A percentile compares a stretch with the other conserved stretches of the same genome.
These are phyloP conservation scores for Microtus montanus DNA, from an alignment of 2,113 vertebrate species.

Conservation along the genomic window DNA sequence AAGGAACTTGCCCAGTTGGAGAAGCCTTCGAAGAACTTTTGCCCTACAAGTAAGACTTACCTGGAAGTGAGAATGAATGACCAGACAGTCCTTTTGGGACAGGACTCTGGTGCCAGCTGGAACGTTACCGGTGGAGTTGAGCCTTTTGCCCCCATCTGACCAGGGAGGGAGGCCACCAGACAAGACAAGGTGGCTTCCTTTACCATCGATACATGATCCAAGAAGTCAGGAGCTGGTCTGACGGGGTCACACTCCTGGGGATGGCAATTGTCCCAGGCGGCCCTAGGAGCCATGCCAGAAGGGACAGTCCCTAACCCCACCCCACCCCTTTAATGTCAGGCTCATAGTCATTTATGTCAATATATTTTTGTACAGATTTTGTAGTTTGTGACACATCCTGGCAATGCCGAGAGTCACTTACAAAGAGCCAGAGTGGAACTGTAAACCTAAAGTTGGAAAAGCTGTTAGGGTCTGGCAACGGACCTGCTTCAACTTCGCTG, in stretches of 20 bases:
- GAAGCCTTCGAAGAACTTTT: not conserved
- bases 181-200: not conserved
- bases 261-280: slow-evolving; percentile 6
- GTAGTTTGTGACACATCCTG: slow-evolving; percentile 73
- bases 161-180: not conserved
- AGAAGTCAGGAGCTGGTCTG: slow-evolving; percentile 45
- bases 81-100: not conserved
- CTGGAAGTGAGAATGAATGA: not conserved
- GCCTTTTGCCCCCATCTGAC: too few relatives aligned
- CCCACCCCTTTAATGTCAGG: slow-evolving; percentile 20
- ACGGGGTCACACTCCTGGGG: slow-evolving; percentile 11
- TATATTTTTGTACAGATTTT: slow-evolving; percentile 67
- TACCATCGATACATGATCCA: not conserved
- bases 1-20: not conserved
- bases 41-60: not conserved
- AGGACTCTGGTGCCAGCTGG: not conserved
- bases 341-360: slow-evolving; percentile 51
- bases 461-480: slow-evolving; percentile 70
- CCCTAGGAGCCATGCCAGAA: not conserved
- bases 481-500: slow-evolving; percentile 57
- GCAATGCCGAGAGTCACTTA: slow-evolving; percentile 61
- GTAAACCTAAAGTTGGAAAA: slow-evolving; percentile 76
- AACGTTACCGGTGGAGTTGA: rapidly evolving
- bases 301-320: not conserved
- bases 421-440: slow-evolving; percentile 71